Evolutionary conservation across 2,113 vertebrate genomes (phyloP), one percentile per base, ranked within the genome.

Genomic region (Channa argus): DNA sequence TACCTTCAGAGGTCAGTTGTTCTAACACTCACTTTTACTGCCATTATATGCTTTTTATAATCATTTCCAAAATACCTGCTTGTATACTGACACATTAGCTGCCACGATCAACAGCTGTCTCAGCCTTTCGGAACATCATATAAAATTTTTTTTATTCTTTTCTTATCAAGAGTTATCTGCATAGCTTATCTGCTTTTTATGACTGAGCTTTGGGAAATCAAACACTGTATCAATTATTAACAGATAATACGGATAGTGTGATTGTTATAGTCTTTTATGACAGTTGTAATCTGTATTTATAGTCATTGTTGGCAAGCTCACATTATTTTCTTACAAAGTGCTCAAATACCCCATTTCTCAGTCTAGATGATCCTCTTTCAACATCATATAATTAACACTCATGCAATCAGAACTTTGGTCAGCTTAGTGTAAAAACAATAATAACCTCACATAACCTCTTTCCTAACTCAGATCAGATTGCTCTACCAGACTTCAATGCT

Each of bases 401-500:
- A 9, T 62, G 43, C 15, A 8, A 13, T 50, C 4, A 41, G n/a
- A 61, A 34, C 1, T n/a, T 44, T n/a, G 2, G 56, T 44, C 49
- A 45, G 14, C 34, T 24, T 38, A 33, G 2, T 24, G 24, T 24
- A 24, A 24, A 15, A 14, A 5, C 5, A 58, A 15, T 33, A 56
- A 3, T 1, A 46, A 50, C 11, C 8, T 24, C 5, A 38, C 46
- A 46, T 53, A 2, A 34, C 53, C 6, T 79, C 11, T 66, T 49
- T 65, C 11, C 11, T 8, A 3, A 46, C 55, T 6, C 81, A 95
- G 94, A 95, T 83, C 94, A 95, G 77, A 92, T 95, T 6, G 93
- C 94, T 56, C 86, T 95, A n/a, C 94, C 94, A 4, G 94, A 95
- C 70, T 95, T 95, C 55, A 93, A 91, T 6, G 90, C 92, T 3